Conservation (phyloP, 2,113 vertebrate genomes). For the Electrona antarctica region DNA sequence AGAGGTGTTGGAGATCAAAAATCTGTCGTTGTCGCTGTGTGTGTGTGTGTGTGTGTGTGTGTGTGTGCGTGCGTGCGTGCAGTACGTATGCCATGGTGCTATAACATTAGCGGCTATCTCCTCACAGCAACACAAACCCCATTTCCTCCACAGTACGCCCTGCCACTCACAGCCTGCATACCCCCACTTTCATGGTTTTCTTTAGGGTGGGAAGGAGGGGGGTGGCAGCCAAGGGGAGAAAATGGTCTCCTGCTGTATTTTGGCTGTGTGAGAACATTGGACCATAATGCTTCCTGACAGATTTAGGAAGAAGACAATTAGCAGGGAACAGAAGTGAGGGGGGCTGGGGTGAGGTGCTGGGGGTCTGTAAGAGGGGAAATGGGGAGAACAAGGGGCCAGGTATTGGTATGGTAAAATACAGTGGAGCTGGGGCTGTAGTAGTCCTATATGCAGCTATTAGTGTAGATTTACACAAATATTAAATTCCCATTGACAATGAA, state of each 20-base stretch:
- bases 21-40: constrained; percentile 29
- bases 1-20: constrained; percentile 43
- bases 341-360: constrained; percentile 14
- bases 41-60: constrained; percentile 19
- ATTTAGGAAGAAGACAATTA: constrained; percentile 73
- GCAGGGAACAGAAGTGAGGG: constrained; percentile 36
- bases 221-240: constrained; percentile 1
- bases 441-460: background rate
- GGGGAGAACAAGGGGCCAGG: background rate
- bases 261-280: constrained; percentile 58
- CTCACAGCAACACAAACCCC: constrained; percentile 61
- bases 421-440: background rate
- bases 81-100: constrained; percentile 36
- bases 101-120: constrained; percentile 55
- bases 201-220: constrained; percentile 33
- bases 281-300: constrained; percentile 68
- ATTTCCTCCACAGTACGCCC: constrained; percentile 71
- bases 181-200: constrained; percentile 59
- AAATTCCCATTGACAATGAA: too few species aligned
- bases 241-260: constrained; percentile 65
- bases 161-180: constrained; percentile 59
- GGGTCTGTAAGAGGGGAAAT: constrained; percentile 2
- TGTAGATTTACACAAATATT: too few species aligned
- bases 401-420: background rate
- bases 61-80: background rate